Percentiles rank a stretch among this genome's conserved stretches.
Evolutionary conservation across 2,113 vertebrate species (phyloP).

Genomic region (Oplegnathus fasciatus): DNA sequence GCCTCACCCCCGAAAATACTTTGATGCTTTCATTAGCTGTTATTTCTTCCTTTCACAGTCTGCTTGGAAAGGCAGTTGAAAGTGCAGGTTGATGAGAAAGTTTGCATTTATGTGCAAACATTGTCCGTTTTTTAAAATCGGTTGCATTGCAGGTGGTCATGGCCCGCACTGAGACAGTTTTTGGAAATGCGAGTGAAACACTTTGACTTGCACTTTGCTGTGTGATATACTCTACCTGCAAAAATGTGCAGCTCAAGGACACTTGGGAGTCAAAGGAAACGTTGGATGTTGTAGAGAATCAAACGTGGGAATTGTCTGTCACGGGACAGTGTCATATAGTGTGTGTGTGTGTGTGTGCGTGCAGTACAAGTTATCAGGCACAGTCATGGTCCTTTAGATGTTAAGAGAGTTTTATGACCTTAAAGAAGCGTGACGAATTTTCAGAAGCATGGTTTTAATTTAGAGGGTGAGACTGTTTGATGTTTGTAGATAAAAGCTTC

Average conservation of each 20-base stretch:
- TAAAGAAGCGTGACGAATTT: conserved; percentile 9
- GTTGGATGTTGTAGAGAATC: background rate
- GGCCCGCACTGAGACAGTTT: background rate
- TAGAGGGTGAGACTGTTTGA: background rate
- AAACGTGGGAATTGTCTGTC: background rate
- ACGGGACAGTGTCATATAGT: background rate
- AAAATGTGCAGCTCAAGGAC: background rate
- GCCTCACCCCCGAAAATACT: background rate
- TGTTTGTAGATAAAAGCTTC: background rate
- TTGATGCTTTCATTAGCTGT: background rate
- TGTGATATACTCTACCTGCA: no score
- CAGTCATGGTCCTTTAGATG: conserved; percentile 19
- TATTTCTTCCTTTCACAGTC: background rate
- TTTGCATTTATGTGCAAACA: background rate
- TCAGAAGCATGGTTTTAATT: conserved; percentile 1
- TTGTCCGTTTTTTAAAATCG: no score
- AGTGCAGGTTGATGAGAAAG: background rate
- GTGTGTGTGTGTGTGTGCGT: background rate
- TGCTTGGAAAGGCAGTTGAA: background rate
- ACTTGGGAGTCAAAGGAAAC: background rate
- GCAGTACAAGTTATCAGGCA: background rate
- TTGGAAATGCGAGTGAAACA: background rate
- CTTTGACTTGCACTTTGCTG: background rate
- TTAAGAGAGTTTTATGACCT: conserved; percentile 15
- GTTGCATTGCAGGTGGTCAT: background rate